Percentiles rank a stretch among this genome's conserved stretches.
Evolutionary conservation across 2,113 vertebrate species (phyloP).

Genomic region (Paramormyrops kingsleyae): DNA sequence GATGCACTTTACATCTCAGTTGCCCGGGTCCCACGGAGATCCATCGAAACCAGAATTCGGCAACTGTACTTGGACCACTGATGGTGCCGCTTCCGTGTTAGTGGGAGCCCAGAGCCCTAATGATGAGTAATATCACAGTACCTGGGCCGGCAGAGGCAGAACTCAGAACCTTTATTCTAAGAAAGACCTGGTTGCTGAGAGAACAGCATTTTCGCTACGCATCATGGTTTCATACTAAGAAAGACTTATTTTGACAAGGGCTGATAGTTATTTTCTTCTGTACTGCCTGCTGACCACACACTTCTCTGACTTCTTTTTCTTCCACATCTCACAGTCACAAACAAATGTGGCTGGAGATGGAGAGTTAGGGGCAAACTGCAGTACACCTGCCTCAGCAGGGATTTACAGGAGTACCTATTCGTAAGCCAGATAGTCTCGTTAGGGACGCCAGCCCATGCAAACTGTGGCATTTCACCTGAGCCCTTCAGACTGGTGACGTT

Average conservation of each 20-base stretch:
- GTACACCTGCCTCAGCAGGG: not conserved
- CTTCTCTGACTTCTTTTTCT: not conserved
- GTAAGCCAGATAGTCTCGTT: not conserved
- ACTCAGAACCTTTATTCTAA: conserved; percentile 42
- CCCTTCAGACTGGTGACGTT: not conserved
- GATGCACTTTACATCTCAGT: not conserved
- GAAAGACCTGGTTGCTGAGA: conserved; percentile 36
- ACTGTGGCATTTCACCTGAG: not conserved
- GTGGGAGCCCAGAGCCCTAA: not conserved
- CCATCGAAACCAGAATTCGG: not conserved
- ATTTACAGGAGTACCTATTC: not conserved
- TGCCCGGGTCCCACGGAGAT: not conserved
- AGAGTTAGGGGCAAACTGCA: not conserved
- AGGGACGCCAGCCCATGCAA: not conserved
- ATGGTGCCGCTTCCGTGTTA: not conserved
- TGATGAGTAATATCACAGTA: not conserved
- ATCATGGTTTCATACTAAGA: conserved; percentile 50
- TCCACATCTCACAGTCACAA: not conserved
- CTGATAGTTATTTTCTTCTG: not conserved
- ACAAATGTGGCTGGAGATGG: not conserved
- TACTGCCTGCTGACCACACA: not conserved
- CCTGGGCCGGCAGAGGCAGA: not conserved
- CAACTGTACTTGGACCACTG: not conserved
- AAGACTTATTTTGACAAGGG: conserved; percentile 18
- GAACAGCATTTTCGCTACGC: conserved; percentile 31